Evolutionary conservation across 1,140 invertebrate genomes (phyloP), one percentile per base, ranked within the genome.

Genomic region (Trichogramma pretiosum): DNA sequence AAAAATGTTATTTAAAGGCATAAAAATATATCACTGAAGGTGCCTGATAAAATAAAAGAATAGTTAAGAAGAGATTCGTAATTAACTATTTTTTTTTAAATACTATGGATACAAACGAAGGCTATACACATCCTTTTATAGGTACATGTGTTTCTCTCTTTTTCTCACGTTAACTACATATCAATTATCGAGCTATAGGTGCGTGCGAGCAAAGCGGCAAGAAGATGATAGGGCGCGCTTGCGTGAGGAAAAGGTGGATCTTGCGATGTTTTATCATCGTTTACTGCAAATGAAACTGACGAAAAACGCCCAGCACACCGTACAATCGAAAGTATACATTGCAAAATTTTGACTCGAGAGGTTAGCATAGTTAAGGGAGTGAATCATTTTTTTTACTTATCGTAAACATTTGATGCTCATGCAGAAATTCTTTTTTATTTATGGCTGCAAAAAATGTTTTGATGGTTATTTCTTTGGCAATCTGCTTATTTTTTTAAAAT

Each of bases 161-260:
- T 28, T 5, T 51, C 23, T 54, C 32, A 58, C 53, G 53, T 61
- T 62, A 62, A 60, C 52, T 56, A 57, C 53, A 51, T 59, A 60
- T 65, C 60, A 63, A 63, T 63, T 63, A 63, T 63, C 57, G 53
- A 43, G 56, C 52, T 51, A 43, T 56, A 58, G 47, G 48, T 45
- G 39, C 8, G 24, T 17, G 9, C 3, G 14, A n/a, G 5, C 26
- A 28, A 4, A 30, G 41, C 47, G 57, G 55, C 48, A 56, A 58
- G 53, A 59, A 61, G 56, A 63, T 64, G 59, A 64, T 62, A 60
- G 61, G 54, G 38, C 34, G 3, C 34, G 51, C 34, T 35, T 13
- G 38, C 45, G 56, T 47, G 19, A 26, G 39, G 37, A 47, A 26
- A 48, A 48, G 53, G 46, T 56, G 54, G 52, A 42, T 49, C 47